These are phyloP conservation scores for Sebastes fasciatus DNA, from an alignment of 2,113 vertebrate species.

Conservation along the genomic window DNA sequence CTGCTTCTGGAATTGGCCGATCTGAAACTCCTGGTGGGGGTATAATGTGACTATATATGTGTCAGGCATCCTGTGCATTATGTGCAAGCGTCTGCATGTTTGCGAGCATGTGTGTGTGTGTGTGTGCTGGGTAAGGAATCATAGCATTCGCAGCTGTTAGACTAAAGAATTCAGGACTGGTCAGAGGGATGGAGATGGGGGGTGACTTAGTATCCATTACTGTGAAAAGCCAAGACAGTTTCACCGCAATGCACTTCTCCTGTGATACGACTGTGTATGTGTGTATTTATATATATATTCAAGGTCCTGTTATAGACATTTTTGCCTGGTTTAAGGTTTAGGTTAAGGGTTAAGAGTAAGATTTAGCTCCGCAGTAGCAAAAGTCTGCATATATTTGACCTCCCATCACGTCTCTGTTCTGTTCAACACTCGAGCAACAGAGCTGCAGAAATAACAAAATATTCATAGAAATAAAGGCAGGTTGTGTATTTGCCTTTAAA, in stretches of 20 bases:
- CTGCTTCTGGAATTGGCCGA: background rate
- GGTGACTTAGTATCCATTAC: slow-evolving; percentile 36
- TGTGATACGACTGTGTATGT: background rate
- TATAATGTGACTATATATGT: background rate
- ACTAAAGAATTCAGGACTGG: slow-evolving; percentile 37
- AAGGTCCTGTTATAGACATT: background rate
- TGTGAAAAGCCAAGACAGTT: slow-evolving; percentile 6
- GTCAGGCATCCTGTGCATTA: slow-evolving; percentile 3
- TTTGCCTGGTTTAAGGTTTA: background rate
- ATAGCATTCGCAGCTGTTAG: slow-evolving; percentile 48
- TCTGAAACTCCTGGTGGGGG: slow-evolving; percentile 1
- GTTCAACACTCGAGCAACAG: background rate
- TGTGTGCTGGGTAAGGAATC: background rate
- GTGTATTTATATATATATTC: background rate
- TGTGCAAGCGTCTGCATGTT: background rate
- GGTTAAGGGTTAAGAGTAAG: background rate
- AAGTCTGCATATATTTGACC: background rate
- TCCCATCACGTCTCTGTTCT: background rate
- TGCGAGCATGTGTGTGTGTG: background rate
- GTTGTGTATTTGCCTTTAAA: slow-evolving; percentile 21
- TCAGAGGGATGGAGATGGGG: background rate
- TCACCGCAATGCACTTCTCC: background rate
- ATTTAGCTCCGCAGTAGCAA: background rate
- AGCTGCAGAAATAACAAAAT: slow-evolving; percentile 3
- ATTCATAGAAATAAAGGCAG: background rate